Evolutionary conservation across 2,888 invertebrate species (phyloP), one percentile per base, ranked within the genome.

Genomic region (Pyrrhia umbra): DNA sequence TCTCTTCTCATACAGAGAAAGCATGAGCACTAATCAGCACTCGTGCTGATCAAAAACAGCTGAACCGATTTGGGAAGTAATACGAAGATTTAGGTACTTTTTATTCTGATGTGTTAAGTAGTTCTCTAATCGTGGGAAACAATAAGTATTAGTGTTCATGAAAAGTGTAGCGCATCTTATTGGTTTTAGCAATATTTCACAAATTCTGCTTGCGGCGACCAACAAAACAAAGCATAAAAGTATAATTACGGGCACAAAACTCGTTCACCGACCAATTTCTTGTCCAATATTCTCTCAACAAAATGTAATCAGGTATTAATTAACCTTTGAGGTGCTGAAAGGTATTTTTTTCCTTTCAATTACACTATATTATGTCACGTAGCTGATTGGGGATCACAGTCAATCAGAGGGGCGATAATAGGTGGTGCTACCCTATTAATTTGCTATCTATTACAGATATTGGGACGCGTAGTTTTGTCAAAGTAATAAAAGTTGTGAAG

Each of bases 401-500:
- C 84, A 81, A 87, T 87, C 79, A 79, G 73, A 46, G 13, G 63
- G 63, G 71, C 80, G 72, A 68, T 85, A 85, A 85, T 85, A 64
- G 82, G 77, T 62, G 65, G 67, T 60, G 39, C 65, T 57, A 64
- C 72, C 72, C 78, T 77, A 81, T 84, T 83, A 82, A 39, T 70
- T 64, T 49, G 49, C 51, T 70, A 63, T 71, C 45, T 68, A 64
- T 76, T 65, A 68, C 45, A 37, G 39, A 52, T 25, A 64, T 61
- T 59, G 10, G n/a, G 34, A 27, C 23, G 39, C 42, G 52, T 56
- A 10, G 13, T 15, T 66, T 59, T 45, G 30, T 23, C n/a, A 40
- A 54, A 40, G 23, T 58, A 49, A 2, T 27, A 13, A 13, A 4
- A 30, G 30, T 30, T 30, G n/a, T n/a, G n/a, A n/a, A n/a, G n/a